Percentiles rank a stretch among this genome's conserved stretches.
Conservation (phyloP, 2,888 invertebrate genomes). For the Ormyrus nitidulus region DNA sequence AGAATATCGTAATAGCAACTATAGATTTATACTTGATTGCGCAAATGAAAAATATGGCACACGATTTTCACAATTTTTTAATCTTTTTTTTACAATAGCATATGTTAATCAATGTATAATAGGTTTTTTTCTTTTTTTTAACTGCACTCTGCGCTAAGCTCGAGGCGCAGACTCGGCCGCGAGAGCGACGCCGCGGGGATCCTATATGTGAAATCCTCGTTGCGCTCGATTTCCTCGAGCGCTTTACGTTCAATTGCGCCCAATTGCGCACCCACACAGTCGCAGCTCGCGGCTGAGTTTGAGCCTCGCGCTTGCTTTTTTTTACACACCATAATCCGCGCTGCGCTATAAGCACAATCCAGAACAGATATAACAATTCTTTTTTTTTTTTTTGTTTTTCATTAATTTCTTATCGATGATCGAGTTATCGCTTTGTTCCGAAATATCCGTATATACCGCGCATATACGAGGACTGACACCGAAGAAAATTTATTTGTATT, state of each 20-base stretch:
- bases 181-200: no score
- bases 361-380: slow-evolving; percentile 56
- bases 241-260: no score
- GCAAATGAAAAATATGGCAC: slow-evolving; percentile 53
- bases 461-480: slow-evolving; percentile 44
- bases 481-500: slow-evolving; percentile 56
- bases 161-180: no score
- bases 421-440: slow-evolving; percentile 16
- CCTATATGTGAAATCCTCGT: no score
- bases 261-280: no score
- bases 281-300: no score
- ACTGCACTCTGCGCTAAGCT: slow-evolving; percentile 33
- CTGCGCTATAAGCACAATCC: slow-evolving; percentile 57
- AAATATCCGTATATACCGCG: slow-evolving; percentile 18
- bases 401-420: slow-evolving; percentile 10
- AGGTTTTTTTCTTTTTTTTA: slow-evolving; percentile 50
- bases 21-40: slow-evolving; percentile 50
- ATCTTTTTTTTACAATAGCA: slow-evolving; percentile 53
- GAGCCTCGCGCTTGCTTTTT: not conserved
- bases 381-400: slow-evolving; percentile 23
- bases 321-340: slow-evolving; percentile 55
- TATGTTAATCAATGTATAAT: slow-evolving; percentile 57
- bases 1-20: slow-evolving; percentile 55
- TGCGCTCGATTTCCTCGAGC: no score
- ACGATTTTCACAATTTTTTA: slow-evolving; percentile 39